Base-by-base conservation (phyloP, 1,140 invertebrate species). In the Drosophila rufa region DNA sequence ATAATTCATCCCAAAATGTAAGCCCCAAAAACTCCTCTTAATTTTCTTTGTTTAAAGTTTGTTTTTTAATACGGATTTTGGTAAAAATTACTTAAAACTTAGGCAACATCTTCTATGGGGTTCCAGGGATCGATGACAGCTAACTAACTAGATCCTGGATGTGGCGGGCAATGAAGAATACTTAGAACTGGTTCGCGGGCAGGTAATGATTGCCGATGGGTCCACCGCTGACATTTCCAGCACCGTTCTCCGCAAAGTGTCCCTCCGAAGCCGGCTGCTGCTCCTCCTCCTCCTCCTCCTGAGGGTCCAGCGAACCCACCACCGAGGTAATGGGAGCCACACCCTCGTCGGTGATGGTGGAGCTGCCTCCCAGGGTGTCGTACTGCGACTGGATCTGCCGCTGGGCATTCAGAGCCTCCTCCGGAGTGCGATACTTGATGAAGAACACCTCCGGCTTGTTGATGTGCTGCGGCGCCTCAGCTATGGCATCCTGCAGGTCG, bases 401-500 rank as follows among this genome's bases (percentile, higher is more conserved):
- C 61, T 92, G 91, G 12, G 92, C 92, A 74, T 92, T 79, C 17
- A 76, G 55, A 11, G 92, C 93, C 51, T 94, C 94, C 73, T 93
- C 96, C 95, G 82, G 96, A 95, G 95, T 97, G 81, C 94, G 94
- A 76, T 95, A 95, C 58, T 94, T 93, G 80, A 95, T 94, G 86
- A 95, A 95, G 93, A 94, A 94, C 40, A 95, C 94, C 82, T 95
- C 94, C 2, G 94, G 94, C 91, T 95, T 95, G 79, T 89, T 92
- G 33, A 94, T 93, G 6, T 93, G 89, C 50, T 94, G 94, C 5
- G 94, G 94, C 0, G 92, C 90, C 25, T 93, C 91, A 53, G 96
- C 95, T 96, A 97, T 78, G 95, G 95, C 95, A 96, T 97, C 95
- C 96, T 97, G 95, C 90, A 96, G 94, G 47, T 96, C 96, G 40